phyloP scores from a whole-genome alignment of 1,140 invertebrate species.

The Drosophila dunni region DNA sequence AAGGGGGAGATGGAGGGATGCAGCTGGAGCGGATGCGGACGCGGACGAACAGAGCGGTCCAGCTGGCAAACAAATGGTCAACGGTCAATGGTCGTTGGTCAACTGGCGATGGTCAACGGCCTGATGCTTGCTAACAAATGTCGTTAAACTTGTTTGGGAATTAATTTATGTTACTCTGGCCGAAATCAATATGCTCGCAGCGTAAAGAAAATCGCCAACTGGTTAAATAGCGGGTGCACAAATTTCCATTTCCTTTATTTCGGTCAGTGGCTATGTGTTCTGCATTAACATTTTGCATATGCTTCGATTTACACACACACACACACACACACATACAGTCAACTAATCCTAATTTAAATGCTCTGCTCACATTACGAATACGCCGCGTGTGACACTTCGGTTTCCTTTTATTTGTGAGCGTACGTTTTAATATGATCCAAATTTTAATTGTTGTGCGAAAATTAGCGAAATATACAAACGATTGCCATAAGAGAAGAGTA shows the following conservation, averaged over 20 bases:
- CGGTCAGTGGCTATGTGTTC: constrained; percentile 10
- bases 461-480: constrained; percentile 31
- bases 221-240: neutral
- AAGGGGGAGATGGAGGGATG: neutral
- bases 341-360: constrained; percentile 77
- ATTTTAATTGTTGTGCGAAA: constrained; percentile 66
- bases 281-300: constrained; percentile 54
- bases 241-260: constrained; percentile 12
- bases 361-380: constrained; percentile 29
- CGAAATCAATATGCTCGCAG: constrained; percentile 33
- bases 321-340: neutral
- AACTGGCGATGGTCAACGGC: constrained; percentile 33
- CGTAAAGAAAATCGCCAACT: constrained; percentile 15
- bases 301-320: constrained; percentile 52
- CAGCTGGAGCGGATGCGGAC: neutral
- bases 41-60: neutral
- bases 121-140: constrained; percentile 64
- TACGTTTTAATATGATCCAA: constrained; percentile 38
- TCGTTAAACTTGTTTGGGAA: constrained; percentile 55
- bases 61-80: constrained; percentile 31
- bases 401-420: constrained; percentile 3
- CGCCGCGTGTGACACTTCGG: neutral
- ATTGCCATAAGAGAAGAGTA: constrained; percentile 3
- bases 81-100: constrained; percentile 33
- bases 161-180: constrained; percentile 62